Evolutionary conservation across 2,888 invertebrate genomes (phyloP).

Genomic region (Limnephilus marmoratus): DNA sequence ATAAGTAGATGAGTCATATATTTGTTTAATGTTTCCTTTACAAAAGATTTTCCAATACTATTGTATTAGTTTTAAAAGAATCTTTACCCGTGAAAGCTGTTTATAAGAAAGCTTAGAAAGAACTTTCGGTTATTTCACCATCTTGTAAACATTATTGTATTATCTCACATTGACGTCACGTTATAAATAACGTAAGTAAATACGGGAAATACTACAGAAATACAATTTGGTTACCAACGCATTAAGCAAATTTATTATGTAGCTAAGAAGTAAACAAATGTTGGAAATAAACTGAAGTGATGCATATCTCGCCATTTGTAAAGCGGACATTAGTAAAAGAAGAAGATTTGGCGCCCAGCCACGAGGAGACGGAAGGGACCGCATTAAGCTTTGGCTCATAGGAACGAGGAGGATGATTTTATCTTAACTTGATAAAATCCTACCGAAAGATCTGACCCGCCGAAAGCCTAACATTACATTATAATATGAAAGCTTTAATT

Average conservation of each 20-base stretch:
- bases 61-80: background rate
- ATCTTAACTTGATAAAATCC: background rate
- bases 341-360: conserved; percentile 41
- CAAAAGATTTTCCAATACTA: background rate
- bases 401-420: background rate
- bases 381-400: conserved; percentile 30
- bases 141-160: background rate
- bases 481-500: background rate
- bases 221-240: conserved; percentile 44
- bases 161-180: background rate
- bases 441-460: background rate
- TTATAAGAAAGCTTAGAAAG: background rate
- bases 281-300: conserved; percentile 50
- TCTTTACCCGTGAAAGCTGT: background rate
- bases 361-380: conserved; percentile 10
- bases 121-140: background rate
- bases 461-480: background rate
- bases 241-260: conserved; percentile 43
- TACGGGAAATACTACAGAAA: conserved; percentile 28
- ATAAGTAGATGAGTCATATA: too few species aligned
- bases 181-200: conserved; percentile 37
- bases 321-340: conserved; percentile 38
- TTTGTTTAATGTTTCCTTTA: background rate
- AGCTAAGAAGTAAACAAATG: conserved; percentile 49
- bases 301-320: conserved; percentile 47